Evolutionary conservation across 1,140 invertebrate genomes (phyloP).

Genomic region (Tyrophagus putrescentiae): DNA sequence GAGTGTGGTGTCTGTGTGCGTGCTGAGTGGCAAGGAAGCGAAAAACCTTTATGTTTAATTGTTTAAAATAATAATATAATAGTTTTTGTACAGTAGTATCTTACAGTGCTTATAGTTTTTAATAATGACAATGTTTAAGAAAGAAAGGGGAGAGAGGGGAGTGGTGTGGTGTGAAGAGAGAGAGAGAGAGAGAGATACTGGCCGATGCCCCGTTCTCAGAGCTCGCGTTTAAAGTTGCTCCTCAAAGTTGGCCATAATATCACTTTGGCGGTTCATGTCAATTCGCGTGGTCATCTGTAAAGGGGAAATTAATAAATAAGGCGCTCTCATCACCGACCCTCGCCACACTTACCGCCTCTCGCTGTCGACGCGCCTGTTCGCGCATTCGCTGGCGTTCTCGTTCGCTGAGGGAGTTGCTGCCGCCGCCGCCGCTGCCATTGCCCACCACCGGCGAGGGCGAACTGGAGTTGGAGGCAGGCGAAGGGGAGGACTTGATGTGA

Average conservation of each 20-base stretch:
- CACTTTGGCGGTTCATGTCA: conserved; percentile 95
- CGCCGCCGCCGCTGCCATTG: too few species aligned
- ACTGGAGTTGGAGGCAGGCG: conserved; percentile 22
- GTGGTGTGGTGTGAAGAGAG: background rate
- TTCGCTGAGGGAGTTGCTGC: conserved; percentile 39
- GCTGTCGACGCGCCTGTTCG: conserved; percentile 71
- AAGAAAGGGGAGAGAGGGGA: background rate
- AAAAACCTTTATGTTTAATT: too few species aligned
- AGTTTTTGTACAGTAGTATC: too few species aligned
- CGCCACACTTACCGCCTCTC: conserved; percentile 65
- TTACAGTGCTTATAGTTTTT: background rate
- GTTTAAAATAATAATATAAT: too few species aligned
- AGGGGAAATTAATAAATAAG: conserved; percentile 30
- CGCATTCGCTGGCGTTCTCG: conserved; percentile 51
- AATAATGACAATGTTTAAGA: background rate
- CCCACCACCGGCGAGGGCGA: conserved; percentile 17
- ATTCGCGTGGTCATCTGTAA: conserved; percentile 85
- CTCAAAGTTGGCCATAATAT: conserved; percentile 92
- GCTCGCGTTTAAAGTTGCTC: conserved; percentile 37
- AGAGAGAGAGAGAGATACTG: background rate
- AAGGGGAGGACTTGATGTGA: conserved; percentile 20
- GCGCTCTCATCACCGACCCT: conserved; percentile 15
- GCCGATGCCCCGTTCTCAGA: background rate
- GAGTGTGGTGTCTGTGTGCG: background rate
- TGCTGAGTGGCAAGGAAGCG: background rate